These are phyloP conservation scores for Helicolenus hilgendorfi DNA, from an alignment of 2,797 vertebrate genomes.

Conservation along the genomic window DNA sequence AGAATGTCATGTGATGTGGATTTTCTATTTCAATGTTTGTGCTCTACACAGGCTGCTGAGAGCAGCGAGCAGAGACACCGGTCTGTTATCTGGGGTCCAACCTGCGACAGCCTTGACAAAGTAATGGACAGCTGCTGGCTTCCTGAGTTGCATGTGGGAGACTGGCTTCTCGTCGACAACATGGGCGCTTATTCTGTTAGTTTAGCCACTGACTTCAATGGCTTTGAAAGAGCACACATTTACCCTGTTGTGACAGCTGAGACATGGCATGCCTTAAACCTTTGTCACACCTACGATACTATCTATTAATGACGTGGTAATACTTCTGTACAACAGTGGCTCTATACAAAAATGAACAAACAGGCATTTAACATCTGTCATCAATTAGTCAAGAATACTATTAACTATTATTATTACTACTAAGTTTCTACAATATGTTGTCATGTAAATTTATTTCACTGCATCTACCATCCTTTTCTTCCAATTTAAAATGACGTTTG, in stretches of 20 bases:
- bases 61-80: neutral
- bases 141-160: constrained; percentile 83
- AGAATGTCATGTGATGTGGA: neutral
- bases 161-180: constrained; percentile 90
- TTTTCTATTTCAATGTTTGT: neutral
- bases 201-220: neutral
- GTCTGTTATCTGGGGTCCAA: constrained; percentile 87
- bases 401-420: too few relatives aligned
- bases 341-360: neutral
- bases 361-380: too few relatives aligned
- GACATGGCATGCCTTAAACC: neutral
- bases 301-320: neutral
- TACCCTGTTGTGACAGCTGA: constrained; percentile 20
- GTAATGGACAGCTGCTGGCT: constrained; percentile 77
- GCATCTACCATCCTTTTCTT: too few relatives aligned
- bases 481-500: too few relatives aligned
- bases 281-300: neutral
- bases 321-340: neutral
- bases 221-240: constrained; percentile 7
- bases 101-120: constrained; percentile 48
- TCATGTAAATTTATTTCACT: too few relatives aligned
- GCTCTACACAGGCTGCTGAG: constrained; percentile 10
- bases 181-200: constrained; percentile 88
- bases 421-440: too few relatives aligned
- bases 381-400: too few relatives aligned